Evolutionary conservation across 2,797 vertebrate species (phyloP).

Genomic region (Hylomyscus alleni): DNA sequence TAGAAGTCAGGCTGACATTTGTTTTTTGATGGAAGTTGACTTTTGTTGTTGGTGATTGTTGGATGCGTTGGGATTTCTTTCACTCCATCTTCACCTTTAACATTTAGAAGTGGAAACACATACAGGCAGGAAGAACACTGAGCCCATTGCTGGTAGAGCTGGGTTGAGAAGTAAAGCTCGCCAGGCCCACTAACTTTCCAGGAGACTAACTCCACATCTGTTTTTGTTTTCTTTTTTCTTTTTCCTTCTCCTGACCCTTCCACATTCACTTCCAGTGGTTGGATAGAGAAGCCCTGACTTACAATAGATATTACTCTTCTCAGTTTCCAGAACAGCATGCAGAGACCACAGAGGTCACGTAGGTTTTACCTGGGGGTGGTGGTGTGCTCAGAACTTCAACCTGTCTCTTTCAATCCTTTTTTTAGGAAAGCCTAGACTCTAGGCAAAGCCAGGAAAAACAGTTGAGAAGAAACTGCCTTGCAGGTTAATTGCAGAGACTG

Average conservation of each 20-base stretch:
- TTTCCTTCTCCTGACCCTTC: not conserved
- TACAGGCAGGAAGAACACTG: not conserved
- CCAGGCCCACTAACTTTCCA: not conserved
- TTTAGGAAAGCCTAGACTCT: slow-evolving; percentile 45
- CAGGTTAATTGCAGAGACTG: not conserved
- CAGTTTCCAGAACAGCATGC: slow-evolving; percentile 13
- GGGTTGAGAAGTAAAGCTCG: not conserved
- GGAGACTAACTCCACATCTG: not conserved
- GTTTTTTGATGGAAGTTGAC: not conserved
- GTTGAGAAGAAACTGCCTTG: not conserved
- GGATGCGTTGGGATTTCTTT: not conserved
- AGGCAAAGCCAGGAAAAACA: slow-evolving; percentile 1
- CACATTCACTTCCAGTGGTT: not conserved
- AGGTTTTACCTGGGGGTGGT: not conserved
- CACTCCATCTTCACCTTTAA: not conserved
- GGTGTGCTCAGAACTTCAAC: slow-evolving; percentile 5
- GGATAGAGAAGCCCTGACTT: not conserved
- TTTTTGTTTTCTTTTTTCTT: not conserved
- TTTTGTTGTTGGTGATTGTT: not conserved
- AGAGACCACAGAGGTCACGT: not conserved
- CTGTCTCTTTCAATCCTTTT: not conserved
- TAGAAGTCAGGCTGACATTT: not conserved
- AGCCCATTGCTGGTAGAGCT: not conserved
- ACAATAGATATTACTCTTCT: not conserved
- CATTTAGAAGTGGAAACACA: not conserved